Percentiles rank a stretch among this genome's conserved stretches.
phyloP scores from a whole-genome alignment of 2,113 vertebrate species.

The Sylvietta virens region DNA sequence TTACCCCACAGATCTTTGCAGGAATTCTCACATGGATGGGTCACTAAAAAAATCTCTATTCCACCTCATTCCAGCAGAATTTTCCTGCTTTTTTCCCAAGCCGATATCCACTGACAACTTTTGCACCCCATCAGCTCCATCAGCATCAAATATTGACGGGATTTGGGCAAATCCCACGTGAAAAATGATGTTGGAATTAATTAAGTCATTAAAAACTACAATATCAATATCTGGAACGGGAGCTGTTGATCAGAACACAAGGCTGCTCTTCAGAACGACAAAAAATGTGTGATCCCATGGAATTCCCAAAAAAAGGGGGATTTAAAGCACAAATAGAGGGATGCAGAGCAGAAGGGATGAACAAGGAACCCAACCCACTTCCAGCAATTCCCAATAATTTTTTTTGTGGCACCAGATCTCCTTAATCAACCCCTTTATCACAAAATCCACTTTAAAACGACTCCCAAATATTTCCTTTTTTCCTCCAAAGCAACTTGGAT shows the following conservation, averaged over 20 bases:
- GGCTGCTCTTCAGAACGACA: background rate
- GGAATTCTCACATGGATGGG: background rate
- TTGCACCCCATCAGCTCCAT: background rate
- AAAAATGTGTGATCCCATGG: background rate
- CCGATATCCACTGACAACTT: rapidly evolving
- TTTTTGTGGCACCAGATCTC: background rate
- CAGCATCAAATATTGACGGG: rapidly evolving
- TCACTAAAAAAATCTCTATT: background rate
- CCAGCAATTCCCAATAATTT: background rate
- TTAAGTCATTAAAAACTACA: background rate
- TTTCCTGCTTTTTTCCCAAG: background rate
- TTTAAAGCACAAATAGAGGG: background rate
- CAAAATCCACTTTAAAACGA: background rate
- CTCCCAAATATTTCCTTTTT: background rate
- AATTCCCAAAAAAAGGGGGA: background rate
- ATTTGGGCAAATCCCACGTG: background rate
- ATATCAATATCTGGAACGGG: rapidly evolving
- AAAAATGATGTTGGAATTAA: background rate
- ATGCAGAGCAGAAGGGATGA: background rate
- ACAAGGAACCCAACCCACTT: background rate
- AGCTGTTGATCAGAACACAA: background rate
- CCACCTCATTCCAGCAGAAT: background rate
- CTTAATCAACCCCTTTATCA: background rate
- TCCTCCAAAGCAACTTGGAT: background rate
- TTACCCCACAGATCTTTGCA: background rate